Evolutionary conservation across 1,140 invertebrate genomes (phyloP).

Genomic region (Wasmannia auropunctata): DNA sequence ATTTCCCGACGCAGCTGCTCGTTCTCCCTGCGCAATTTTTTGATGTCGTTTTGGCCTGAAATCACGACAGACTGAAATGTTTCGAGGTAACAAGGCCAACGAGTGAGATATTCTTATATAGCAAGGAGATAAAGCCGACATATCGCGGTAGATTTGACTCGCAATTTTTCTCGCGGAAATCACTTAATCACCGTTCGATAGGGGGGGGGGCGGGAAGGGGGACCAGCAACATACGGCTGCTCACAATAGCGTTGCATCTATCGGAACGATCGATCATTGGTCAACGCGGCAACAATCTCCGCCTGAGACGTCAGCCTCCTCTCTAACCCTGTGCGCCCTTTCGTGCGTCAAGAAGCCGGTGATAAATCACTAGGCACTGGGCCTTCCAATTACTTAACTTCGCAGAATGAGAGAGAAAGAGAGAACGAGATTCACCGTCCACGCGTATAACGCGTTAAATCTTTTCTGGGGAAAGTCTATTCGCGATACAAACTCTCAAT

Average conservation of each 20-base stretch:
- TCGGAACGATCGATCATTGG: conserved; percentile 77
- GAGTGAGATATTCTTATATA: not conserved
- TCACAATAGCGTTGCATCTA: conserved; percentile 62
- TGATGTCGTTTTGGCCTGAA: conserved; percentile 94
- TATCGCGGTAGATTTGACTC: conserved; percentile 36
- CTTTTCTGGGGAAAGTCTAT: conserved; percentile 32
- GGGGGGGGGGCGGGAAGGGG: too few relatives aligned
- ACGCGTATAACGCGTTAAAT: conserved; percentile 43
- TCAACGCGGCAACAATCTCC: conserved; percentile 70
- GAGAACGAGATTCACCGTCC: conserved; percentile 14
- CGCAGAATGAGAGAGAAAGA: conserved; percentile 15
- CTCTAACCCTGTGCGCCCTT: conserved; percentile 64
- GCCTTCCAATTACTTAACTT: conserved; percentile 77
- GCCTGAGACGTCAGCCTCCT: conserved; percentile 27
- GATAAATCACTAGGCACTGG: conserved; percentile 73
- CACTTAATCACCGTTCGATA: conserved; percentile 70
- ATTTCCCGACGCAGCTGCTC: conserved; percentile 94
- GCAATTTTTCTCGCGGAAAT: conserved; percentile 65
- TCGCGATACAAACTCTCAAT: conserved; percentile 13
- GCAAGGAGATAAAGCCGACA: conserved; percentile 1
- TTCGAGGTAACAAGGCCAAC: not conserved
- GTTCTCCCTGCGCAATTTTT: conserved; percentile 94
- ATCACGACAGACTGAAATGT: conserved; percentile 62
- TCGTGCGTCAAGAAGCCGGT: conserved; percentile 68
- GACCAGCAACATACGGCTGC: conserved; percentile 53